Conservation (phyloP, 2,113 vertebrate genomes). For the Sapajus apella region DNA sequence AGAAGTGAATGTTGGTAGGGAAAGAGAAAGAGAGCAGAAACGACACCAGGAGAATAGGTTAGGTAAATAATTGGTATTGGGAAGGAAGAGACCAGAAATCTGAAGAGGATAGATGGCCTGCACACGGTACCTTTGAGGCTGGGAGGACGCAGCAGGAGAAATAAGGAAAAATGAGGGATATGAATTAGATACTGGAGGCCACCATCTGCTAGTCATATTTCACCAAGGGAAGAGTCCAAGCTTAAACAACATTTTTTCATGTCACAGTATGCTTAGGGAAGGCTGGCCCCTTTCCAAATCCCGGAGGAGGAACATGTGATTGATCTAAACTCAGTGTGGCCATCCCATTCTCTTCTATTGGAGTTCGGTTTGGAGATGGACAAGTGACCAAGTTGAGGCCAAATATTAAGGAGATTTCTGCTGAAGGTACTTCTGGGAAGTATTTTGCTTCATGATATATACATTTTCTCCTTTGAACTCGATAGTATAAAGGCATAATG, state of each 20-base stretch:
- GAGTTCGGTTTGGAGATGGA: neutral
- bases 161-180: neutral
- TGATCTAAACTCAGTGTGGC: neutral
- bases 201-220: neutral
- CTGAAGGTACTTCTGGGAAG: neutral
- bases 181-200: neutral
- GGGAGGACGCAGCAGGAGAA: neutral
- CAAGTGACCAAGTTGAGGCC: neutral
- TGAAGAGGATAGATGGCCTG: neutral
- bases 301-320: neutral
- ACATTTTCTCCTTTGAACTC: neutral
- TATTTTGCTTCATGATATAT: neutral
- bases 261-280: neutral
- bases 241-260: neutral
- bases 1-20: neutral
- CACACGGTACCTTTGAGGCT: accelerated
- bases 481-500: neutral
- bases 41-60: neutral
- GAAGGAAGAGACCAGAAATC: neutral
- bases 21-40: neutral
- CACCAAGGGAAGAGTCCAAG: neutral
- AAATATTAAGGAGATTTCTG: neutral
- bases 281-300: neutral
- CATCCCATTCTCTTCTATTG: neutral
- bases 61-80: neutral